Evolutionary conservation across 2,113 vertebrate species (phyloP), one percentile per base, ranked within the genome.

Genomic region (Patagioenas fasciata): DNA sequence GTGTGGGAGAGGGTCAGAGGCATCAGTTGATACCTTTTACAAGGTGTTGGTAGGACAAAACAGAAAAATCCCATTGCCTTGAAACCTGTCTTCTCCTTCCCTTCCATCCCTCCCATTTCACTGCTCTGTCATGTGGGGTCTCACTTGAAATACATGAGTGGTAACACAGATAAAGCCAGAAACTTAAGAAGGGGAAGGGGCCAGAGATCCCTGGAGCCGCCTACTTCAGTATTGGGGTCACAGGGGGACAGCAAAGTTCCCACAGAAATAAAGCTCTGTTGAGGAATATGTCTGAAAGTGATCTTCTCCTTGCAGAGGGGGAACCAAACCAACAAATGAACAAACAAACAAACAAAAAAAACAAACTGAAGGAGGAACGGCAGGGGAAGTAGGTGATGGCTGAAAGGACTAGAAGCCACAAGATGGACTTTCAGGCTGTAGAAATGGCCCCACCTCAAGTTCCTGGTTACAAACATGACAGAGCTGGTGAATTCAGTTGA

Each of bases 401-500:
- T 61, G 58, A 42, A 71, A 83, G 34, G 5, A 34, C 24, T 24
- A 50, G n/a, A 75, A 86, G 11, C 14, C 28, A 50, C 57, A 83
- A 44, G 17, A 72, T 0, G 54, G 40, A 26, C 6, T 88, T 71
- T 36, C 19, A 58, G 26, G 24, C 42, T 91, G 57, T 73, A 71
- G 88, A 88, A 66, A 75, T 24, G 23, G 5, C 5, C 26, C 10
- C 28, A 13, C 5, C 42, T 82, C 36, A 51, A 44, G 38, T 54
- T 79, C 44, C 19, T 58, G n/a, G 57, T 57, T 38, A 74, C 2
- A 5, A 53, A 20, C 42, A 31, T 21, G 16, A 62, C 44, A 65
- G 19, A 90, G 13, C 6, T 57, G 73, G 44, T 25, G 77, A 31
- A 60, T 82, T 36, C 0, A 0, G 54, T 50, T 50, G 13, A 54